Base-by-base conservation (phyloP, 1,140 invertebrate species). In the Heterodera schachtii region DNA sequence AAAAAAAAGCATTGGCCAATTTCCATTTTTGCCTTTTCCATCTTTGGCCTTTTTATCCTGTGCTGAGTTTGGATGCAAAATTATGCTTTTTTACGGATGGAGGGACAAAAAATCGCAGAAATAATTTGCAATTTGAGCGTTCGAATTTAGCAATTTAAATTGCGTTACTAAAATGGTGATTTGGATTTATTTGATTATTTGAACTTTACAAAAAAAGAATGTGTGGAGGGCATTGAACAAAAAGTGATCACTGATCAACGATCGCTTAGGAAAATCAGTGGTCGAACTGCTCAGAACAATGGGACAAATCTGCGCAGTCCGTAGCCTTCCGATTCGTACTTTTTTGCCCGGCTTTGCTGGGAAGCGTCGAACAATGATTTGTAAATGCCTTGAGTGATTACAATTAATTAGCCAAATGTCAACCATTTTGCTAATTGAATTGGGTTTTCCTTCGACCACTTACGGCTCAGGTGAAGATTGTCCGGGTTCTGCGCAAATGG, bases 401-500 rank as follows among this genome's bases (percentile, higher is more conserved):
- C 49, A 52, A 11, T 52, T 11, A 52, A 52, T 52, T 52, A 52
- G 11, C 67, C 41, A 69, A 69, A 69, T 41, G 11, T 31, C 67
- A 7, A 69, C 6, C 19, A 7, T 16, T 69, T n/a, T 69, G 7
- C 16, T 9, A 7, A 9, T 19, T 43, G 8, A 69, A 43, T n/a
- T n/a, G 8, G 67, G 19, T 43, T 43, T 71, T 71, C 69, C 31
- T 43, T 19, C 6, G 11, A 52, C 6, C 31, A 71, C 69, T 71
- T n/a, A 46, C 69, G 66, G 41, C 52, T 78, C 8, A 85, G 41
- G 44, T 85, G 84, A 31, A 67, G 67, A 41, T 60, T 64, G 41
- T 85, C 84, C 47, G 84, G 84, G 70, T 86, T 84, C 69, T 85
- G 84, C 9, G 84, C 84, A 71, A 85, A 85, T n/a, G 84, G 84